Evolutionary conservation across 37 sponge, comb jelly and placozoan species (phyloP).

Genomic region (Corticium candelabrum): DNA sequence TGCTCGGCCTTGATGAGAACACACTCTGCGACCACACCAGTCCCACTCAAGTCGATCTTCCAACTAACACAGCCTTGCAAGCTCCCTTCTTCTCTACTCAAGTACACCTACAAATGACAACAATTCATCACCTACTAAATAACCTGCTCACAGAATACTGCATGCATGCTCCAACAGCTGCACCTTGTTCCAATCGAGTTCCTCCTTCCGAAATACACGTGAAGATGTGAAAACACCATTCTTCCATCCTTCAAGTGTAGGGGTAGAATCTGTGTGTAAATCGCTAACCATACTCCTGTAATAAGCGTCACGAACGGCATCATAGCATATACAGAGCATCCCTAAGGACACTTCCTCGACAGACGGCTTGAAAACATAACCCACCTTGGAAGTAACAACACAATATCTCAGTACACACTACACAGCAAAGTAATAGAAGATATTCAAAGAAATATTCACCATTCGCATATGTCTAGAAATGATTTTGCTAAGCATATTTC

Average conservation of each 20-base stretch:
- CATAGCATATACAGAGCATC: background rate
- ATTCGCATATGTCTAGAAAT: too few relatives aligned
- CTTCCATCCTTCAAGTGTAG: background rate
- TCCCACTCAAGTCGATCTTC: background rate
- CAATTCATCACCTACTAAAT: too few relatives aligned
- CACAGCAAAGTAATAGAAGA: too few relatives aligned
- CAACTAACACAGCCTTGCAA: background rate
- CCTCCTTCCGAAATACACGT: constrained; percentile 22
- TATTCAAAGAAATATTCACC: too few relatives aligned
- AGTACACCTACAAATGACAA: background rate
- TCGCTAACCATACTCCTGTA: background rate
- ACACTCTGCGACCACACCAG: background rate
- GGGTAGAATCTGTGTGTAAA: background rate
- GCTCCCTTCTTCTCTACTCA: background rate
- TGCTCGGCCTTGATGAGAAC: background rate
- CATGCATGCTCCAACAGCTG: too few relatives aligned
- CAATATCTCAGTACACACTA: too few relatives aligned
- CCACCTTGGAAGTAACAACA: background rate
- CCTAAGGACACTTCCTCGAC: background rate
- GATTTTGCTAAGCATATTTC: too few relatives aligned
- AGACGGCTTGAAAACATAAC: background rate
- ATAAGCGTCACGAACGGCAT: background rate
- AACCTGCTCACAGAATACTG: too few relatives aligned
- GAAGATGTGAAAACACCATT: background rate
- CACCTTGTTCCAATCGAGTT: constrained; percentile 37